Conservation (phyloP, 2,113 vertebrate species). For the Picathartes gymnocephalus region DNA sequence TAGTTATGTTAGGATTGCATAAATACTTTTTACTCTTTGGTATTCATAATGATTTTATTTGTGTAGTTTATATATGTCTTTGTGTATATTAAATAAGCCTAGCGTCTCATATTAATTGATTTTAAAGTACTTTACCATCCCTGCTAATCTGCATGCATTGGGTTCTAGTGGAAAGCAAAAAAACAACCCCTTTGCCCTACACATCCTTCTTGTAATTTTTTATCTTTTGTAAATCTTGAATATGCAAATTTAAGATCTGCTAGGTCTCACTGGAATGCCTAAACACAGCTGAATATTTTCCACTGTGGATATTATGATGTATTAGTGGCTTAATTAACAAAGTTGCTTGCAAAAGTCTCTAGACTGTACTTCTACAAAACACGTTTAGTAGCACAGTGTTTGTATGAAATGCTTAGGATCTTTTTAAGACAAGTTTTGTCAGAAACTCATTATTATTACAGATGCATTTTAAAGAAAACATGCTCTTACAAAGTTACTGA, state of each 20-base stretch:
- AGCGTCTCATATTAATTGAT: neutral
- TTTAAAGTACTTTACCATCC: neutral
- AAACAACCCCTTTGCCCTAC: neutral
- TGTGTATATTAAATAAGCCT: neutral
- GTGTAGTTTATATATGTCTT: neutral
- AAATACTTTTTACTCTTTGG: neutral
- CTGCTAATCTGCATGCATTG: rapidly evolving
- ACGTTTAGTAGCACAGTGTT: neutral
- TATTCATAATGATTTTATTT: neutral
- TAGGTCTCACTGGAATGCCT: neutral
- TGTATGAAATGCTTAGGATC: neutral
- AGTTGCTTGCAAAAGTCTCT: neutral
- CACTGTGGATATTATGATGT: neutral
- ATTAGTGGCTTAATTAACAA: neutral
- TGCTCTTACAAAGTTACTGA: neutral
- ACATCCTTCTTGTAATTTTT: neutral
- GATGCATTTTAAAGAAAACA: neutral
- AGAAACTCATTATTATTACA: neutral
- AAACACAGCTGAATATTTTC: neutral
- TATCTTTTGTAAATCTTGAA: neutral
- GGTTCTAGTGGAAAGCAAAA: neutral
- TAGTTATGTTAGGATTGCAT: neutral
- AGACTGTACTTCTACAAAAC: neutral
- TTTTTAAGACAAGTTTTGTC: neutral
- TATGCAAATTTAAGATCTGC: neutral